These are phyloP conservation scores for Sarcophaga caerulescens DNA, from an alignment of 2,888 invertebrate genomes.

Conservation along the genomic window DNA sequence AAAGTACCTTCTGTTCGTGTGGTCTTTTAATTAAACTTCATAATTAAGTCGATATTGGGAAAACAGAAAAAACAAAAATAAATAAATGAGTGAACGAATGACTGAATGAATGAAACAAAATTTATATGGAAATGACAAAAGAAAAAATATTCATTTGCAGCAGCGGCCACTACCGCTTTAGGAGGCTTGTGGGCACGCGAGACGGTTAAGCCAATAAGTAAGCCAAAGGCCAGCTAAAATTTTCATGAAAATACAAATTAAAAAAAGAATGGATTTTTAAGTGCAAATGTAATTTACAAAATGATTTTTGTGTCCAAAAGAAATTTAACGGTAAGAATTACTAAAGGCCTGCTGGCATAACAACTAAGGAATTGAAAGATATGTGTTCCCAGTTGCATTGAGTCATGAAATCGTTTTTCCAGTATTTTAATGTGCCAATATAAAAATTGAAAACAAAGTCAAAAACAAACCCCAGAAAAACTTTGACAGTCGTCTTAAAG, in stretches of 20 bases:
- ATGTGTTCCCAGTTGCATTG: too few species aligned
- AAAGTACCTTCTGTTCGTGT: slow-evolving; percentile 42
- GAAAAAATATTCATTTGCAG: neutral
- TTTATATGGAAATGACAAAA: slow-evolving; percentile 53
- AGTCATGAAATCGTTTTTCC: too few species aligned
- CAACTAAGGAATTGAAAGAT: too few species aligned
- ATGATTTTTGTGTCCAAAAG: neutral
- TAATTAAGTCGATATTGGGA: slow-evolving; percentile 46
- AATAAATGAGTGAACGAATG: slow-evolving; percentile 5
- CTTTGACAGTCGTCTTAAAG: too few species aligned
- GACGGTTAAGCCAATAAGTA: slow-evolving; percentile 9
- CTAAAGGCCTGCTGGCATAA: too few species aligned
- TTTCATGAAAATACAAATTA: slow-evolving; percentile 7
- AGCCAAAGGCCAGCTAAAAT: neutral
- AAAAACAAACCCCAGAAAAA: too few species aligned
- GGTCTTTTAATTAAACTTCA: slow-evolving; percentile 53
- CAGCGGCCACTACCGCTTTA: neutral
- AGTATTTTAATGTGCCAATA: too few species aligned
- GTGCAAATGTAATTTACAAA: slow-evolving; percentile 9
- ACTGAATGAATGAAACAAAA: neutral
- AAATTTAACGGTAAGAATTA: too few species aligned
- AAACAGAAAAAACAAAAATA: neutral
- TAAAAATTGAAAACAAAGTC: too few species aligned
- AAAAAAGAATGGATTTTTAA: neutral
- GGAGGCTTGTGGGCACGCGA: neutral